Conservation (phyloP, 2,113 vertebrate genomes). For the Callipepla californica region DNA sequence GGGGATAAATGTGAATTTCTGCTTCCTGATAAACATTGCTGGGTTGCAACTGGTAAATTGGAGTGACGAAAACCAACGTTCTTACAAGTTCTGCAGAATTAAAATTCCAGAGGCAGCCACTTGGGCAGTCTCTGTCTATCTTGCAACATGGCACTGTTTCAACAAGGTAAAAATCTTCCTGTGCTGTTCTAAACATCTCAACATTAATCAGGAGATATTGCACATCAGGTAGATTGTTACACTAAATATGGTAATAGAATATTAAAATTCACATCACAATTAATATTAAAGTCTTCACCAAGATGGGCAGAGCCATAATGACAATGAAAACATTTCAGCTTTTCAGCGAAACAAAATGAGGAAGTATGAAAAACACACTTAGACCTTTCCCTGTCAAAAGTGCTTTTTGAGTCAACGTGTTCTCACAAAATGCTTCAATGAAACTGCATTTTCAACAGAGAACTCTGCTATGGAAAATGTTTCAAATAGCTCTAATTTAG, state of each 20-base stretch:
- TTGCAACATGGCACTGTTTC: not conserved
- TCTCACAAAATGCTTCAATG: slow-evolving; percentile 65
- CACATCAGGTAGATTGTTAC: not conserved
- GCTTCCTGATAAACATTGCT: not conserved
- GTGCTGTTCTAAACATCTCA: not conserved
- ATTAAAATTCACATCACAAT: slow-evolving; percentile 23
- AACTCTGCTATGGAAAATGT: slow-evolving; percentile 65
- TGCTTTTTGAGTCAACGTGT: slow-evolving; percentile 61
- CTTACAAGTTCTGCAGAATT: not conserved
- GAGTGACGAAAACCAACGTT: not conserved
- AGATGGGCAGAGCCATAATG: slow-evolving; percentile 20
- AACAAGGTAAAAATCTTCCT: not conserved
- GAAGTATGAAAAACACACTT: slow-evolving; percentile 41
- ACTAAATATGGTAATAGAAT: not conserved
- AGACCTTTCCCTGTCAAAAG: slow-evolving; percentile 45
- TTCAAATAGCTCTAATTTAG: slow-evolving; percentile 70
- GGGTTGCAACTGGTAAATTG: not conserved
- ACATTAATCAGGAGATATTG: not conserved
- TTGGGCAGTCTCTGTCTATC: not conserved
- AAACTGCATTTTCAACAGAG: slow-evolving; percentile 66
- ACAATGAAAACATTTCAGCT: slow-evolving; percentile 15
- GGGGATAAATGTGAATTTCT: not conserved
- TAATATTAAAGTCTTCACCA: not conserved
- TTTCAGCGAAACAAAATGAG: slow-evolving; percentile 21
- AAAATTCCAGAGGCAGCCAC: not conserved